phyloP scores from a whole-genome alignment of 2,113 vertebrate genomes.

The Oplegnathus fasciatus region DNA sequence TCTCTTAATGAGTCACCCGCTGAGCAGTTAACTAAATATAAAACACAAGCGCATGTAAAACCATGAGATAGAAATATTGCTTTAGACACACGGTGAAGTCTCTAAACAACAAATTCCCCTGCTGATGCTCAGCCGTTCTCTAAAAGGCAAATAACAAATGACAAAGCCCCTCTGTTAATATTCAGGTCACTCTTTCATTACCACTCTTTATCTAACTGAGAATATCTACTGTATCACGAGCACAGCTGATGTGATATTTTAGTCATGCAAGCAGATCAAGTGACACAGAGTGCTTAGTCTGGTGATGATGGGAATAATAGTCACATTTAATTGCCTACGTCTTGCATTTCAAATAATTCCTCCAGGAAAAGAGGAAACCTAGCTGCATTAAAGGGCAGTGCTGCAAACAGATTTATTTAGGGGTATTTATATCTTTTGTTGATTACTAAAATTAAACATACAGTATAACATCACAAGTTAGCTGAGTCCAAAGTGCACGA shows the following conservation, averaged over 20 bases:
- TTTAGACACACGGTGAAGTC: constrained; percentile 33
- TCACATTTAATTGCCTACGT: constrained; percentile 40
- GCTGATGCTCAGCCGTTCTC: constrained; percentile 28
- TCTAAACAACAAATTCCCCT: constrained; percentile 8
- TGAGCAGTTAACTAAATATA: constrained; percentile 76
- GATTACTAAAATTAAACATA: not conserved
- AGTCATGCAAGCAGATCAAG: constrained; percentile 57
- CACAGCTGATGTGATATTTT: constrained; percentile 71
- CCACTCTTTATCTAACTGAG: constrained; percentile 51
- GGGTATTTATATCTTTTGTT: not conserved
- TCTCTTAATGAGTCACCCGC: constrained; percentile 62
- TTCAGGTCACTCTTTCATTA: constrained; percentile 65
- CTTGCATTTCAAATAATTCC: constrained; percentile 53
- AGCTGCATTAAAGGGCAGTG: not conserved
- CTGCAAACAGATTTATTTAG: not conserved
- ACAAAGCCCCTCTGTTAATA: constrained; percentile 65
- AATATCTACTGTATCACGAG: constrained; percentile 40
- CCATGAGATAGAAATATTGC: constrained; percentile 64
- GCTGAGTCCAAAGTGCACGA: not conserved
- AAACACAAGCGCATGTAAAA: constrained; percentile 45
- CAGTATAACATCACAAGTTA: not conserved
- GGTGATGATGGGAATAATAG: constrained; percentile 53
- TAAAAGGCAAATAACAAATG: constrained; percentile 24
- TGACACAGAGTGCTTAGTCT: constrained; percentile 52
- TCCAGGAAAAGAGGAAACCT: constrained; percentile 22